Conservation (phyloP, 2,113 vertebrate genomes). For the Campylomormyrus numenius region DNA sequence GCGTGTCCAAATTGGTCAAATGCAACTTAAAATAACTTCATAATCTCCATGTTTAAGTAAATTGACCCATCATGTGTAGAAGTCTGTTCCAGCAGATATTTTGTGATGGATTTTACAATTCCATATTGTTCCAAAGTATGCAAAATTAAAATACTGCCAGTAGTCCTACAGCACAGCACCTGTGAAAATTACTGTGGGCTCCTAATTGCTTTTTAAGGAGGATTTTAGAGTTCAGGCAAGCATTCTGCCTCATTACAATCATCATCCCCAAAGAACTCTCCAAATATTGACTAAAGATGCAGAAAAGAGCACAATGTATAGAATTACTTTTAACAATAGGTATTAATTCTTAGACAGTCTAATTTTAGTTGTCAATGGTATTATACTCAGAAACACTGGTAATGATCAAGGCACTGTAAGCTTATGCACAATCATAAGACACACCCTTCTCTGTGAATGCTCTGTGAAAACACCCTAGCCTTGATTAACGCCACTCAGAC, state of each 20-base stretch:
- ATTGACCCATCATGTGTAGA: background rate
- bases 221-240: background rate
- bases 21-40: constrained; percentile 37
- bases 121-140: background rate
- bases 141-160: background rate
- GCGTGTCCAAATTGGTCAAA: constrained; percentile 50
- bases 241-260: background rate
- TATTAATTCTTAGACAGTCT: background rate
- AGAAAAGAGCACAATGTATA: background rate
- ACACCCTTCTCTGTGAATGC: constrained; percentile 16
- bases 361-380: background rate
- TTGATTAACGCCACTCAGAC: constrained; percentile 30
- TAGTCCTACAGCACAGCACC: background rate
- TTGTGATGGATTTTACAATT: background rate
- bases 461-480: constrained; percentile 24
- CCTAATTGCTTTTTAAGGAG: background rate
- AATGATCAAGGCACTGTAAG: background rate
- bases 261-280: background rate
- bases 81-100: constrained; percentile 9
- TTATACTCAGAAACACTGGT: background rate
- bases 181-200: background rate
- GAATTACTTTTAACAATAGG: background rate
- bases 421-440: constrained; percentile 22
- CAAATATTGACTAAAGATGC: background rate
- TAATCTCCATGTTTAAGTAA: constrained; percentile 27